These are phyloP conservation scores for Tipula helvola DNA, from an alignment of 2,888 invertebrate species.

Conservation along the genomic window DNA sequence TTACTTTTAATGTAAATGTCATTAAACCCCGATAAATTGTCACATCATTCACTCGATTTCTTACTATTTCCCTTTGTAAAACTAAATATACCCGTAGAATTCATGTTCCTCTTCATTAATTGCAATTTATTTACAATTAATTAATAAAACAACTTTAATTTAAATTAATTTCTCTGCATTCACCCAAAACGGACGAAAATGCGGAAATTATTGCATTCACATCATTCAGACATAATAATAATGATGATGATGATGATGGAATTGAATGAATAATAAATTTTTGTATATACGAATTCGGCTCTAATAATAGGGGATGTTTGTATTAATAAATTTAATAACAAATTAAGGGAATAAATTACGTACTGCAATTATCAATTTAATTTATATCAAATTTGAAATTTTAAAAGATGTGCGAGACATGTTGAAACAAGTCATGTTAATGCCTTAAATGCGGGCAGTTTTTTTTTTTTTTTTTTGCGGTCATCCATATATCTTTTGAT, in stretches of 20 bases:
- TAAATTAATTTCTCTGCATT: neutral
- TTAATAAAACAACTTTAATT: neutral
- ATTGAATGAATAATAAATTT: neutral
- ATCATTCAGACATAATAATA: neutral
- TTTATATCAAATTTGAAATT: neutral
- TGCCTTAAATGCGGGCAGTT: neutral
- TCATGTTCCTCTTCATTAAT: neutral
- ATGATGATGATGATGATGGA: neutral
- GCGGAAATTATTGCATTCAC: neutral
- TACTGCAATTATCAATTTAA: neutral
- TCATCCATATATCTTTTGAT: neutral
- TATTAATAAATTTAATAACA: neutral
- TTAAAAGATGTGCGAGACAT: neutral
- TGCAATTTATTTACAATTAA: neutral
- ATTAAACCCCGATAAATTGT: neutral
- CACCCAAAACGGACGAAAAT: neutral
- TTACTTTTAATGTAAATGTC: neutral
- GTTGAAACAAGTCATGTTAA: neutral
- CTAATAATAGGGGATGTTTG: neutral
- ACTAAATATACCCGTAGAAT: neutral
- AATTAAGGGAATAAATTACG: neutral
- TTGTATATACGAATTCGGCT: neutral
- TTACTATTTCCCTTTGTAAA: neutral
- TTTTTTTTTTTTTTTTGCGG: neutral
- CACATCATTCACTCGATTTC: neutral